A percentile compares a stretch with the other conserved stretches of the same genome.
These are phyloP conservation scores for Cetonia aurata DNA, from an alignment of 2,888 invertebrate genomes.

Conservation along the genomic window DNA sequence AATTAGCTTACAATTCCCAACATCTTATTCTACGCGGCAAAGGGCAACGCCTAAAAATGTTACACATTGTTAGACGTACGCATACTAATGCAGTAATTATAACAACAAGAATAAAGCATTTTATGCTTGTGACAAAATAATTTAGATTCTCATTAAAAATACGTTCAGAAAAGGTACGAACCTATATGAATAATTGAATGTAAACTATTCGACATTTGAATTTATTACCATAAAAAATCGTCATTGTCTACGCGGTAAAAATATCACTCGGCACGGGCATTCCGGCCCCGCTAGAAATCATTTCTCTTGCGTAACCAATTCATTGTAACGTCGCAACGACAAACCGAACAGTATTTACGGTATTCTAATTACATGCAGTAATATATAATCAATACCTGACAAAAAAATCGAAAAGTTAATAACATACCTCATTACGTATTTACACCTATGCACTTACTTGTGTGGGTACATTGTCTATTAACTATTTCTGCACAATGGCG, in stretches of 20 bases:
- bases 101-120: slow-evolving; percentile 17
- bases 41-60: slow-evolving; percentile 19
- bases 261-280: slow-evolving; percentile 22
- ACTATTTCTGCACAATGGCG: too few relatives aligned
- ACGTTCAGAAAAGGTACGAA: slow-evolving; percentile 27
- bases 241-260: slow-evolving; percentile 38
- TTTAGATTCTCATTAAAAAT: slow-evolving; percentile 35
- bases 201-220: slow-evolving; percentile 39
- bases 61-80: slow-evolving; percentile 9
- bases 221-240: slow-evolving; percentile 35
- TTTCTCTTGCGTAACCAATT: slow-evolving; percentile 36
- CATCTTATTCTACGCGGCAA: neutral
- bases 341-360: slow-evolving; percentile 16
- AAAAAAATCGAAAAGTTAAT: too few relatives aligned
- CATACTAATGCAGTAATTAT: slow-evolving; percentile 9
- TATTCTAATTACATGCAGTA: slow-evolving; percentile 27
- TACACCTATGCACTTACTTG: too few relatives aligned
- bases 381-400: neutral
- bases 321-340: slow-evolving; percentile 28
- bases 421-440: too few relatives aligned
- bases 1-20: slow-evolving; percentile 9
- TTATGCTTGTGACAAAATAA: slow-evolving; percentile 35
- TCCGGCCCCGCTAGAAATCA: slow-evolving; percentile 23
- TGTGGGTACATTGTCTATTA: too few relatives aligned
- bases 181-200: slow-evolving; percentile 39